Base-by-base conservation (phyloP, 2,888 invertebrate genomes). In the Abrostola tripartita region DNA sequence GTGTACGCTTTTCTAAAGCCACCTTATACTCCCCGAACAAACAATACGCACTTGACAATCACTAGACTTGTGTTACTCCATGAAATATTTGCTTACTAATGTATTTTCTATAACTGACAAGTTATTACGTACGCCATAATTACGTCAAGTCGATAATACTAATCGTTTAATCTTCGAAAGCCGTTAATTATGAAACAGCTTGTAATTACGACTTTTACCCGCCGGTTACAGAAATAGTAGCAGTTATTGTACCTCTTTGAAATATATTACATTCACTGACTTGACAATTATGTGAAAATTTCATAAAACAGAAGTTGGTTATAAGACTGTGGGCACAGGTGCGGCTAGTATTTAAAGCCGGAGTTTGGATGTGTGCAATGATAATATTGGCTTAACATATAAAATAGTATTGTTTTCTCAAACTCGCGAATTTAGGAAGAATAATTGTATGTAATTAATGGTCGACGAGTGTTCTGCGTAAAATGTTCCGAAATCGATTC, bases 131-230 rank as follows among this genome's bases (percentile, higher is more conserved):
- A 73, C 73, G 61, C 54, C 52, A 47, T 65, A 58, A 72, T 73
- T 70, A 70, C 61, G 60, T 74, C 70, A 70, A 59, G 37, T 50
- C 57, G 62, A 73, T 74, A 60, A 59, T 60, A 54, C 68, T 61
- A 63, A 51, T 38, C 44, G 41, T 65, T 69, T 69, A 69, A 72
- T 69, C 59, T 74, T 44, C 54, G 35, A 52, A 54, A 64, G 59
- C 50, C 42, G 60, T 63, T 55, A 64, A 74, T 76, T 69, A 74
- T 69, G 71, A 74, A 72, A 78, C 59, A 71, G 55, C 53, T 64
- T 47, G 68, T 78, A 79, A 76, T 78, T 72, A 61, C 64, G 61
- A 78, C 79, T 79, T 77, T 79, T 79, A 79, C 79, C 64, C 52
- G 66, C 53, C 53, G 65, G 57, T 63, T 71, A 60, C 72, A 76